A percentile compares a stretch with the other conserved stretches of the same genome.
These are phyloP conservation scores for Conomelus anceps DNA, from an alignment of 2,888 invertebrate genomes.

Conservation along the genomic window DNA sequence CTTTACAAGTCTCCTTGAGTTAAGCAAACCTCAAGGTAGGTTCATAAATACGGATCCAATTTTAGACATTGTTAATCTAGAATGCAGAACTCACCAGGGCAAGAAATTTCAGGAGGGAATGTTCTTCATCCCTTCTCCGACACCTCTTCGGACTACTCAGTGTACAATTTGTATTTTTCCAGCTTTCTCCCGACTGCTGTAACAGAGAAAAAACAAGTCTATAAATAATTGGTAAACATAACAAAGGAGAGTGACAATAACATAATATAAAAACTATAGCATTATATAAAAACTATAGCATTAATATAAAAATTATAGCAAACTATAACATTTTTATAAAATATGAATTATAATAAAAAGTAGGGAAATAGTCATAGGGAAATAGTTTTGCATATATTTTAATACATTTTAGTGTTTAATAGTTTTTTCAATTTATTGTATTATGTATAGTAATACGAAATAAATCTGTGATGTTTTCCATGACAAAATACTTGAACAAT, in stretches of 20 bases:
- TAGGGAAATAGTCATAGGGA: too few relatives aligned
- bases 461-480: too few relatives aligned
- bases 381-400: too few relatives aligned
- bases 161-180: conserved; percentile 5
- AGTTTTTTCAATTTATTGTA: too few relatives aligned
- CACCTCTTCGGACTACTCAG: conserved; percentile 41
- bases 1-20: too few relatives aligned
- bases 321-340: too few relatives aligned
- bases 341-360: too few relatives aligned
- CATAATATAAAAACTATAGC: background rate
- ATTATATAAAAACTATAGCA: too few relatives aligned
- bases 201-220: conserved; percentile 15
- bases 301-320: too few relatives aligned
- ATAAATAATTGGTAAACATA: background rate
- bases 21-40: background rate
- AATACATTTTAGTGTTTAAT: too few relatives aligned
- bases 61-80: background rate
- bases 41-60: background rate
- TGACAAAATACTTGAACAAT: too few relatives aligned
- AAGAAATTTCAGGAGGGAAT: conserved; percentile 60
- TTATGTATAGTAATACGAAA: too few relatives aligned
- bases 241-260: background rate
- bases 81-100: conserved; percentile 43
- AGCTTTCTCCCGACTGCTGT: conserved; percentile 23
- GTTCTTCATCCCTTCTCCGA: conserved; percentile 41